A percentile compares a stretch with the other conserved stretches of the same genome.
Conservation (phyloP, 2,113 vertebrate species). For the Brachyistius frenatus region DNA sequence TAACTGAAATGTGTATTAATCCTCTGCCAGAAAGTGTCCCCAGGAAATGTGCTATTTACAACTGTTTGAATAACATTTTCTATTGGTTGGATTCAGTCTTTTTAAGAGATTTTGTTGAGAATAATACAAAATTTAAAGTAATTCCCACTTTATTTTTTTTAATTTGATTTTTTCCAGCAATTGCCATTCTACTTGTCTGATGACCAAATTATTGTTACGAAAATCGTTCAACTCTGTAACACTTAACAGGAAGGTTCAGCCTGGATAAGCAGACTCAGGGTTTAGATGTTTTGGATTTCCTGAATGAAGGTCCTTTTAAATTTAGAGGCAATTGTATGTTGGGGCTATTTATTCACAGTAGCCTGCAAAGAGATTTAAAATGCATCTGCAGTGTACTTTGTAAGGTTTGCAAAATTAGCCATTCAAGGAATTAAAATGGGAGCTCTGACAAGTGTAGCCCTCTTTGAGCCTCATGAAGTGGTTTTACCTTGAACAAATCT, state of each 20-base stretch:
- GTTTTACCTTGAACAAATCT: slow-evolving; percentile 44
- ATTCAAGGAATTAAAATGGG: not conserved
- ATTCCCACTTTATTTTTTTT: too few relatives aligned
- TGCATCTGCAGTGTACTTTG: not conserved
- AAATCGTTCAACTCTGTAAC: not conserved
- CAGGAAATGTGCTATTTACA: not conserved
- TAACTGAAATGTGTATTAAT: not conserved
- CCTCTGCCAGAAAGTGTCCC: not conserved
- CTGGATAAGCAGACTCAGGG: not conserved
- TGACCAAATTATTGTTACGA: not conserved
- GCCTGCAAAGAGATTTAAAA: not conserved
- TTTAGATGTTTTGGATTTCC: not conserved
- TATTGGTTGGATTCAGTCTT: too few relatives aligned
- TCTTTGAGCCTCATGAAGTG: slow-evolving; percentile 20
- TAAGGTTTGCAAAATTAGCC: not conserved
- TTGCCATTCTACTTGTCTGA: not conserved
- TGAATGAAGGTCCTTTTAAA: not conserved
- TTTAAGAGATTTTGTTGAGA: too few relatives aligned
- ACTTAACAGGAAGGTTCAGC: not conserved
- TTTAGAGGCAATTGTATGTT: not conserved
- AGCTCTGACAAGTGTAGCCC: not conserved
- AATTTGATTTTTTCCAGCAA: not conserved
- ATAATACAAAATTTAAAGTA: too few relatives aligned
- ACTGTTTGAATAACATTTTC: not conserved
- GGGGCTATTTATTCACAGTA: not conserved